Evolutionary conservation across 1,140 invertebrate genomes (phyloP), one percentile per base, ranked within the genome.

Genomic region (Heliconius hewitsoni): DNA sequence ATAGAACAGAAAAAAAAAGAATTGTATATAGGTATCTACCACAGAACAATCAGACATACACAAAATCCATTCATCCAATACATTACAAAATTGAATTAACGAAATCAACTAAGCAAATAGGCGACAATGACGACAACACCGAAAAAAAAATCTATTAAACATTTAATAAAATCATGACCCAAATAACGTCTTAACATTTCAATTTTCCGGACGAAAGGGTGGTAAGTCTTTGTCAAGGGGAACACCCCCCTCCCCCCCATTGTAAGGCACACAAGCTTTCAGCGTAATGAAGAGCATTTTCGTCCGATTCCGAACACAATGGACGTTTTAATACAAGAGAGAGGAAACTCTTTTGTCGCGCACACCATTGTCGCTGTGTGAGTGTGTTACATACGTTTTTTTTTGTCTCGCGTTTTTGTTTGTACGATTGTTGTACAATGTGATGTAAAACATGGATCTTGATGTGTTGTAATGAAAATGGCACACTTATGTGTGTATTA

Each of bases 241-340:
- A 18, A 18, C 1, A 74, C 85, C 83, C 85, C 81, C 85, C 78
- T 37, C 86, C 80, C 52, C 87, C 66, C 88, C 85, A 92, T 93
- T 93, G 91, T 93, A 91, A 81, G 86, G 91, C 90, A 93, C 90
- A 92, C 90, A 91, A 91, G 91, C 92, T 94, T 94, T 94, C 92
- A 94, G 84, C 89, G 90, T 94, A 94, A 94, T 94, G 92, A 94
- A 94, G 92, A 94, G 91, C 90, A 93, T 94, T 94, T 94, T 94
- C 92, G 92, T 94, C 91, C 92, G 90, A 94, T 94, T 92, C 89
- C 78, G 86, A 87, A 60, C 83, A 94, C 92, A 94, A 94, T 92
- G 82, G 82, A 70, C 85, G 88, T 90, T 93, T 91, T 94, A 93
- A 92, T 93, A 94, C 91, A 91, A 93, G 86, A 90, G 90, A 92